Evolutionary conservation across 2,113 vertebrate species (phyloP).

Genomic region (Trogon melanurus): DNA sequence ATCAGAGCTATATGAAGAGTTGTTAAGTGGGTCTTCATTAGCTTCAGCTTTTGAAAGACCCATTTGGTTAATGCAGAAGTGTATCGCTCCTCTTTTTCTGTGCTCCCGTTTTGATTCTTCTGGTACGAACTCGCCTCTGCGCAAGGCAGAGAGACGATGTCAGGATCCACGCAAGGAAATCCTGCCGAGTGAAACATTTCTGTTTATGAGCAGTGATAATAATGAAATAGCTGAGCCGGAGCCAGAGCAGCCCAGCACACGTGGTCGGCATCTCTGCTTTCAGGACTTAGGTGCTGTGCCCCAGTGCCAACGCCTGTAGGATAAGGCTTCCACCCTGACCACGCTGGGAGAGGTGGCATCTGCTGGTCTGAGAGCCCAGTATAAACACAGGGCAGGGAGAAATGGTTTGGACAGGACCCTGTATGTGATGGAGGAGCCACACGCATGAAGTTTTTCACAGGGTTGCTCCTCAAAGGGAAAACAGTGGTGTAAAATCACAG

Average conservation of each 20-base stretch:
- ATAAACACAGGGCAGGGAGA: neutral
- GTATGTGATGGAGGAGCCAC: neutral
- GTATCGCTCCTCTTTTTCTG: neutral
- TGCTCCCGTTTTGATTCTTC: neutral
- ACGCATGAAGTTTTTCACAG: accelerated
- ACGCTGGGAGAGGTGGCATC: accelerated
- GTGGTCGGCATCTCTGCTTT: neutral
- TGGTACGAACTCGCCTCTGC: neutral
- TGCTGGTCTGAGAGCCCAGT: neutral
- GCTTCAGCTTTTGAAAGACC: neutral
- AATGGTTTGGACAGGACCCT: neutral
- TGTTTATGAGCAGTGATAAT: neutral
- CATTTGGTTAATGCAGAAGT: neutral
- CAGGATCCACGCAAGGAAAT: neutral
- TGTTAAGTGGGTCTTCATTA: constrained; percentile 13
- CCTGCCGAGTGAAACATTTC: neutral
- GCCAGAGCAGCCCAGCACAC: accelerated
- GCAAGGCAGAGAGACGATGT: neutral
- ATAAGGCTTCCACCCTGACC: accelerated
- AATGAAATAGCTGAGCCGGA: neutral
- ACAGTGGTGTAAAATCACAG: accelerated
- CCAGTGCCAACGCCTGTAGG: accelerated
- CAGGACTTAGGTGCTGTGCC: neutral
- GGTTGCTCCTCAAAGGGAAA: neutral
- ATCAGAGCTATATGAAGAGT: constrained; percentile 35